phyloP scores from a whole-genome alignment of 1,140 invertebrate species.

The Drosophila orena region DNA sequence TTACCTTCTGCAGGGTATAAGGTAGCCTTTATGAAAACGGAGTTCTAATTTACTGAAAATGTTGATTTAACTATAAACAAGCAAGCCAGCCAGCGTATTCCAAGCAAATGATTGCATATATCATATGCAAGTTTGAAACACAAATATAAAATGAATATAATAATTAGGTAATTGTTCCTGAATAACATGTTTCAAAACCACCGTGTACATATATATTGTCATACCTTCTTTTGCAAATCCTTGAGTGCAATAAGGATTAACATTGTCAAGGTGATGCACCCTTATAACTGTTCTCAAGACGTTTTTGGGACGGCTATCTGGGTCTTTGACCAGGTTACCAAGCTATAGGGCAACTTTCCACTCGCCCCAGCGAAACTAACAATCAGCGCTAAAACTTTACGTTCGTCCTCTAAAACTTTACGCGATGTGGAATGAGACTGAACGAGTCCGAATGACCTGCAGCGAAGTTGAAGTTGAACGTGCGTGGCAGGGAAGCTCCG shows the following conservation, averaged over 20 bases:
- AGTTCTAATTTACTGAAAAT: too few relatives aligned
- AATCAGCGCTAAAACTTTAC: slow-evolving; percentile 76
- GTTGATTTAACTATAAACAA: too few relatives aligned
- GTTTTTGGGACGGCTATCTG: not conserved
- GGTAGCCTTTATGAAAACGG: too few relatives aligned
- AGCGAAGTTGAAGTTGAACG: slow-evolving; percentile 55
- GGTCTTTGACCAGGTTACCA: slow-evolving; percentile 44
- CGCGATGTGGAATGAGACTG: slow-evolving; percentile 37
- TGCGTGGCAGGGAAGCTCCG: slow-evolving; percentile 41
- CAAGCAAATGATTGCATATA: too few relatives aligned
- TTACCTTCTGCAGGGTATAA: too few relatives aligned
- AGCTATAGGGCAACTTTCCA: slow-evolving; percentile 34
- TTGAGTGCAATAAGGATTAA: not conserved
- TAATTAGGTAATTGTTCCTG: too few relatives aligned
- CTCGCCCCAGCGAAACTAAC: slow-evolving; percentile 34
- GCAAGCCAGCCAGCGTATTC: too few relatives aligned
- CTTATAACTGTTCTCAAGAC: not conserved
- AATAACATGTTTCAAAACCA: too few relatives aligned
- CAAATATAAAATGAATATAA: too few relatives aligned
- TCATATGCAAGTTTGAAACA: too few relatives aligned
- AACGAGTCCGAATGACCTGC: slow-evolving; percentile 65
- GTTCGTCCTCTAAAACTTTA: slow-evolving; percentile 76
- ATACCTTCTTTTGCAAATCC: too few relatives aligned
- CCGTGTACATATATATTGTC: too few relatives aligned
- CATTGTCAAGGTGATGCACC: not conserved